Conservation (phyloP, 1,140 invertebrate species). For the Tribolium madens region DNA sequence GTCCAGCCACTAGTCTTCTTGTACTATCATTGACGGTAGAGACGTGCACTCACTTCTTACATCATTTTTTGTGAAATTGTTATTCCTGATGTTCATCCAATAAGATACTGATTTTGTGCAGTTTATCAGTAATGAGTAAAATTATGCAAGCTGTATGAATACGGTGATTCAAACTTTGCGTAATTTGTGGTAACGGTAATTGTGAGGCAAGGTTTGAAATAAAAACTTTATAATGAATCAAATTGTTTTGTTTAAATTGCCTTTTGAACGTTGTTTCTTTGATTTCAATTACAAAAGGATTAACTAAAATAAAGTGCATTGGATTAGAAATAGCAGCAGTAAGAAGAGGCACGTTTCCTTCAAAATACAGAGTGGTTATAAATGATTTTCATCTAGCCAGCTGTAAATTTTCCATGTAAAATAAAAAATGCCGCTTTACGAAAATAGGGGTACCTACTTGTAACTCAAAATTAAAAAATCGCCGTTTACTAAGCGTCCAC, state of each 20-base stretch:
- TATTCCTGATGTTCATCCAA: neutral
- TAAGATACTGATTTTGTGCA: neutral
- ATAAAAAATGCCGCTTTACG: no score
- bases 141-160: neutral
- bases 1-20: slow-evolving; percentile 17
- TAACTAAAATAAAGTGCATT: neutral
- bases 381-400: no score
- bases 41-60: neutral
- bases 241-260: neutral
- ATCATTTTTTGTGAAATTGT: slow-evolving; percentile 25
- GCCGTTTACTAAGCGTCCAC: no score
- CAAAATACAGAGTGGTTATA: no score
- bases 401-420: no score
- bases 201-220: neutral
- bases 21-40: neutral
- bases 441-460: no score
- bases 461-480: no score
- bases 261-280: slow-evolving; percentile 4
- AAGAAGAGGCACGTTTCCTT: neutral
- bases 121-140: neutral
- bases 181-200: neutral
- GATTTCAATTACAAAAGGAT: neutral
- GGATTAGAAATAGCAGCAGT: neutral
- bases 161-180: neutral
- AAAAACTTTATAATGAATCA: neutral